These are phyloP conservation scores for Aphelocoma coerulescens DNA, from an alignment of 2,113 vertebrate species.

Conservation along the genomic window DNA sequence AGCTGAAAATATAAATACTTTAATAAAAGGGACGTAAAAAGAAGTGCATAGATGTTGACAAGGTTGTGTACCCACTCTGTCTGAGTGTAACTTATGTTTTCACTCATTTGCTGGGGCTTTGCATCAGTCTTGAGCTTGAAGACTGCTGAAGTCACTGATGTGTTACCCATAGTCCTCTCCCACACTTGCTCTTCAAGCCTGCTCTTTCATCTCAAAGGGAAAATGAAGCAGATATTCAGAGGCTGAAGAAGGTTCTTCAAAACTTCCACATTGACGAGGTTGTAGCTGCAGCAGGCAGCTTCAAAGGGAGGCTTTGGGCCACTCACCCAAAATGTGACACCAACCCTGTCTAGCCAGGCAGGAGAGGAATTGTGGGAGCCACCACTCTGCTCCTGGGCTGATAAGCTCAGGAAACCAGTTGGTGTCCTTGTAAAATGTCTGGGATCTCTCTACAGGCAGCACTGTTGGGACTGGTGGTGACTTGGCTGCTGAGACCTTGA, in stretches of 20 bases:
- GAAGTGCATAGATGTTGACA: not conserved
- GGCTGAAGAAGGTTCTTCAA: not conserved
- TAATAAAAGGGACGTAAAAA: not conserved
- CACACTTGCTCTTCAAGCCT: not conserved
- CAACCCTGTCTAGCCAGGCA: not conserved
- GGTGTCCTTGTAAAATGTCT: not conserved
- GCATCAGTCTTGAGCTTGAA: not conserved
- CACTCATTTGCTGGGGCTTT: not conserved
- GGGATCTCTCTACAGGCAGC: not conserved
- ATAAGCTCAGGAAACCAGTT: not conserved
- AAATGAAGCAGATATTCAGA: not conserved
- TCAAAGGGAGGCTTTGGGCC: not conserved
- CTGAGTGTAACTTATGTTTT: not conserved
- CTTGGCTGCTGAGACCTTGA: not conserved
- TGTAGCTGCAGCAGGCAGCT: not conserved
- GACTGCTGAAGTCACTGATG: not conserved
- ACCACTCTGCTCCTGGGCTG: not conserved
- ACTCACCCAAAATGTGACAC: not conserved
- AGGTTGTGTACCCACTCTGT: not conserved
- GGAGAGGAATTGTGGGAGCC: not conserved
- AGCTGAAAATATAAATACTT: not conserved
- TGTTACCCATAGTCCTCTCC: not conserved
- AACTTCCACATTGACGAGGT: accelerated
- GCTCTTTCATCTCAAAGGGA: not conserved
- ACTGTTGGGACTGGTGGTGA: not conserved